Evolutionary conservation across 1,140 invertebrate species (phyloP).

Genomic region (Magallana ariakensis): DNA sequence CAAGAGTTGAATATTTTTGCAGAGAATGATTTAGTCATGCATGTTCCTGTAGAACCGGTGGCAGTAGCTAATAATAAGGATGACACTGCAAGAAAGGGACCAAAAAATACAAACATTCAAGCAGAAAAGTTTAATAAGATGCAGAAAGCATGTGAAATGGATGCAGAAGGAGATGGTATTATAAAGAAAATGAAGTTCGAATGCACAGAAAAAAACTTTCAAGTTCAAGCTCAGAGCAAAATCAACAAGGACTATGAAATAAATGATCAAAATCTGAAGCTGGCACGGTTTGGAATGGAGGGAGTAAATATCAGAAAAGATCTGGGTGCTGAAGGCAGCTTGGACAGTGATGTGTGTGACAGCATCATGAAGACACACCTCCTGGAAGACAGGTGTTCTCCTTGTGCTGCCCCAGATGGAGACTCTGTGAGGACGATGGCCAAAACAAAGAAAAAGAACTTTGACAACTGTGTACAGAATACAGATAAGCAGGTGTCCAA

Average conservation of each 20-base stretch:
- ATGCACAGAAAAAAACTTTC: constrained; percentile 75
- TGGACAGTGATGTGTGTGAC: constrained; percentile 64
- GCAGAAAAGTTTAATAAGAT: constrained; percentile 69
- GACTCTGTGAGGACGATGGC: not conserved
- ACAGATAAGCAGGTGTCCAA: constrained; percentile 54
- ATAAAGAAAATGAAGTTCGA: constrained; percentile 72
- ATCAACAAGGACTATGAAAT: constrained; percentile 65
- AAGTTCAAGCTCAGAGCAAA: constrained; percentile 73
- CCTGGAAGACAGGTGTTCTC: not conserved
- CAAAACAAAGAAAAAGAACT: constrained; percentile 4
- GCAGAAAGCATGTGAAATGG: constrained; percentile 46
- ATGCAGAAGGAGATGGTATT: constrained; percentile 57
- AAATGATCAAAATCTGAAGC: constrained; percentile 19
- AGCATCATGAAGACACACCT: constrained; percentile 45
- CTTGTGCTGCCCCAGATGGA: not conserved
- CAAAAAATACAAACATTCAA: constrained; percentile 69
- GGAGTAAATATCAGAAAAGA: constrained; percentile 42
- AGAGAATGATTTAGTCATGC: constrained; percentile 45
- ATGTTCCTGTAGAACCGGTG: constrained; percentile 27
- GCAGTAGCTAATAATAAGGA: not conserved
- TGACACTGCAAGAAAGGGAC: constrained; percentile 49
- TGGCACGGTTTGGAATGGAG: constrained; percentile 19
- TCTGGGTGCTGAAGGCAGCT: constrained; percentile 36
- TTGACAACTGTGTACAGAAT: not conserved
- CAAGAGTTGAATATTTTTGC: constrained; percentile 61